phyloP scores from a whole-genome alignment of 2,113 vertebrate genomes.

The Xenopus tropicalis region DNA sequence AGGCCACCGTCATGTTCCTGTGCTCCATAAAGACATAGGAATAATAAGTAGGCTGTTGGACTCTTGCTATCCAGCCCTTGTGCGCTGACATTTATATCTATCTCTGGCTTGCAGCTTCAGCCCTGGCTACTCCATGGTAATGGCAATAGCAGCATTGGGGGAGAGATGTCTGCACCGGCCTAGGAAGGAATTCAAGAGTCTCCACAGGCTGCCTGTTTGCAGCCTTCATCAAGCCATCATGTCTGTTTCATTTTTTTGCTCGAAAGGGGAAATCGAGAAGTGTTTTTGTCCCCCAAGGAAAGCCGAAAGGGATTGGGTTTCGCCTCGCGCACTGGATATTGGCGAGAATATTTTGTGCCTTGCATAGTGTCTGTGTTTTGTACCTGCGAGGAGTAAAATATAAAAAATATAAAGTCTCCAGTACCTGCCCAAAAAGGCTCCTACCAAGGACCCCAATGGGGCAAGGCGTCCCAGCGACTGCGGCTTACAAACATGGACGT shows the following conservation, averaged over 20 bases:
- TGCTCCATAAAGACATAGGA: neutral
- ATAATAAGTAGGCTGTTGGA: neutral
- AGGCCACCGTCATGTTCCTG: conserved; percentile 11
- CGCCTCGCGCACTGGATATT: neutral
- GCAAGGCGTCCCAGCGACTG: too few relatives aligned
- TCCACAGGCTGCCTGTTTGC: conserved; percentile 15
- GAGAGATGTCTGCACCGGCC: conserved; percentile 28
- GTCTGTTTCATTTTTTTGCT: conserved; percentile 18
- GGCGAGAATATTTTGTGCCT: conserved; percentile 30
- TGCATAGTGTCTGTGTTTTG: conserved; percentile 17
- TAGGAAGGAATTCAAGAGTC: conserved; percentile 21
- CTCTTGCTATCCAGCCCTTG: neutral
- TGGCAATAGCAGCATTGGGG: conserved; percentile 17
- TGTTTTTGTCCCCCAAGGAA: conserved; percentile 8
- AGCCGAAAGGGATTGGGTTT: neutral
- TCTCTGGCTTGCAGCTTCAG: conserved; percentile 10
- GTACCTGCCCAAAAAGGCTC: too few relatives aligned
- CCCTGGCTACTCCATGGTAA: conserved; percentile 12
- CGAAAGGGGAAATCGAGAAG: conserved; percentile 10
- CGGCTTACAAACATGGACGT: too few relatives aligned
- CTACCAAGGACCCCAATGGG: too few relatives aligned
- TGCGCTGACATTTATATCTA: neutral
- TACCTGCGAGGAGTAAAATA: conserved; percentile 23
- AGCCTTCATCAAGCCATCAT: conserved; percentile 6
- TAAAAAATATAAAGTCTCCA: too few relatives aligned